Percentiles rank a stretch among this genome's conserved stretches.
Conservation (phyloP, 37 sponge, comb jelly and placozoan species). For the Beroe forskalii region DNA sequence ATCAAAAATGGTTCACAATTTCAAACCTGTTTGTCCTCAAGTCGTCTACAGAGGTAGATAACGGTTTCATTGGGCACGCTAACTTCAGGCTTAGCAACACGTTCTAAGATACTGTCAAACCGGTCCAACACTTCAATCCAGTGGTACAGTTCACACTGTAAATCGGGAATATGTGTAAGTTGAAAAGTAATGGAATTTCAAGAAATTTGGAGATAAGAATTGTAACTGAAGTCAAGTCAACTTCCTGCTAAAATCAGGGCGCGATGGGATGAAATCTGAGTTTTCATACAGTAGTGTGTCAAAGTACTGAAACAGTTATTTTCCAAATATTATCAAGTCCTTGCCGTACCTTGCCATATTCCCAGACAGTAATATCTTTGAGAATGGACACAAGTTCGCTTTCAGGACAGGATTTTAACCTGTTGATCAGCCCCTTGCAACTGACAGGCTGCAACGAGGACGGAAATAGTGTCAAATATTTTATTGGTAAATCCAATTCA, state of each 20-base stretch:
- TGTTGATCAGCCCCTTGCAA: conserved; percentile 27
- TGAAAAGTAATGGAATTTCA: too few species aligned
- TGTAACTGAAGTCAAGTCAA: too few species aligned
- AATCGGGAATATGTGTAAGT: neutral
- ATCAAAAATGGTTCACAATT: too few species aligned
- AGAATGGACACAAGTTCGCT: conserved; percentile 1
- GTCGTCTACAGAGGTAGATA: conserved; percentile 46
- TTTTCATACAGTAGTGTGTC: too few species aligned
- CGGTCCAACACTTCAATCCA: conserved; percentile 94
- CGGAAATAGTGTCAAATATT: neutral
- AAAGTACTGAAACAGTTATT: too few species aligned
- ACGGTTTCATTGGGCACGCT: conserved; percentile 25
- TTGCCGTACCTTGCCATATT: conserved; percentile 64
- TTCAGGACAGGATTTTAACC: conserved; percentile 31
- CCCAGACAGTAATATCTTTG: conserved; percentile 39
- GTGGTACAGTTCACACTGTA: conserved; percentile 95
- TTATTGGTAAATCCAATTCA: neutral
- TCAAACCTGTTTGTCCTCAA: conserved; percentile 51
- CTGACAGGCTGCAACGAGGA: conserved; percentile 42
- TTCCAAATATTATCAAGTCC: too few species aligned
- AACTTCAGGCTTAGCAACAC: conserved; percentile 68
- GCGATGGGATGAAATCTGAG: too few species aligned
- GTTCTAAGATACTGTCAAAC: conserved; percentile 81
- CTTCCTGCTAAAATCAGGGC: too few species aligned
- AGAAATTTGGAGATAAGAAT: too few species aligned